A percentile compares a stretch with the other conserved stretches of the same genome.
These are phyloP conservation scores for Rhodeus uyekii DNA, from an alignment of 2,797 vertebrate species.

Conservation along the genomic window DNA sequence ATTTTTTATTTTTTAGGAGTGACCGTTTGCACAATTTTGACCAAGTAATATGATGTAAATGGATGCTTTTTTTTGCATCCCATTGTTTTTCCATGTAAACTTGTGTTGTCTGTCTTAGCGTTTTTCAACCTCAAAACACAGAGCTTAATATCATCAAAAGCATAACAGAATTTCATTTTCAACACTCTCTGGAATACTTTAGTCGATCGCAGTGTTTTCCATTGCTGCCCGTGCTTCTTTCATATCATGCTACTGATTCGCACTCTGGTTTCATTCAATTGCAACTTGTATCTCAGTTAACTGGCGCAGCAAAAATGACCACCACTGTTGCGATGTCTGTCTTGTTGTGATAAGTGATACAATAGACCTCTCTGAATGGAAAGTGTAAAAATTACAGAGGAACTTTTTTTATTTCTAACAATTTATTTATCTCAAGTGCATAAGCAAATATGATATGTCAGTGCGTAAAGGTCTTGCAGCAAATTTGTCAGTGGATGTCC, in stretches of 20 bases:
- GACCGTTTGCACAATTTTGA: background rate
- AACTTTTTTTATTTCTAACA: conserved; percentile 36
- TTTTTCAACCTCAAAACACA: too few relatives aligned
- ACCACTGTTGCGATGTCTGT: too few relatives aligned
- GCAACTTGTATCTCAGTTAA: background rate
- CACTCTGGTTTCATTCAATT: background rate
- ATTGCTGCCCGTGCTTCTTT: background rate
- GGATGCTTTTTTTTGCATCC: background rate
- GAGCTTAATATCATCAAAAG: too few relatives aligned
- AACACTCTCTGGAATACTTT: background rate
- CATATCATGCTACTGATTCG: background rate
- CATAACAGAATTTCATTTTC: too few relatives aligned
- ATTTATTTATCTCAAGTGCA: conserved; percentile 62
- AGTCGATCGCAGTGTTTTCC: background rate
- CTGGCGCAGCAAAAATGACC: background rate
- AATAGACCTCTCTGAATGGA: background rate
- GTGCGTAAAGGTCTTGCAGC: conserved; percentile 58
- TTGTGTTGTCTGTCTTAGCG: too few relatives aligned
- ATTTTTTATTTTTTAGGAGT: background rate
- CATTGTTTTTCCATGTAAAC: background rate
- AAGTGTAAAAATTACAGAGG: conserved; percentile 22
- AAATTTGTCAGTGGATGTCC: conserved; percentile 47
- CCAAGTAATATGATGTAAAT: background rate
- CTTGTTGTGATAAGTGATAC: background rate
- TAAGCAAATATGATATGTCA: conserved; percentile 65